These are phyloP conservation scores for Psilopsiagon aymara DNA, from an alignment of 2,113 vertebrate genomes.

Conservation along the genomic window DNA sequence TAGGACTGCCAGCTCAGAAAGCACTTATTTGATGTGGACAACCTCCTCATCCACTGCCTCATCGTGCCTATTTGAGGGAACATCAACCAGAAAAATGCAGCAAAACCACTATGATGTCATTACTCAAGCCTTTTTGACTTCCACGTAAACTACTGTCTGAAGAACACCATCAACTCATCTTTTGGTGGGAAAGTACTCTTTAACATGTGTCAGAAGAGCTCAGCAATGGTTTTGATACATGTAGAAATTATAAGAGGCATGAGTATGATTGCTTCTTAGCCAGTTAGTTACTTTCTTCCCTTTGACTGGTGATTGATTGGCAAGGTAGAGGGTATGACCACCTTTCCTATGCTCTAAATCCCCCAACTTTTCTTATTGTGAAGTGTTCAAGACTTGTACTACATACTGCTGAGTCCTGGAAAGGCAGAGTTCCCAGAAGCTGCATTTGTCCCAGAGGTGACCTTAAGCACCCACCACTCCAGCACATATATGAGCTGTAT, in stretches of 20 bases:
- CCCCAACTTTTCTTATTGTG: not conserved
- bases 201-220: not conserved
- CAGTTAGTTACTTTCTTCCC: not conserved
- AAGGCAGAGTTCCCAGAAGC: not conserved
- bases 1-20: conserved; percentile 56
- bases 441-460: not conserved
- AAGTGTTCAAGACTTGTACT: not conserved
- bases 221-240: not conserved
- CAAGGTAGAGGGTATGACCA: not conserved
- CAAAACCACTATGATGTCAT: not conserved
- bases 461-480: fast-evolving
- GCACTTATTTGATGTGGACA: conserved; percentile 33
- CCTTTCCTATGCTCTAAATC: not conserved
- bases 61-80: not conserved
- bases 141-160: not conserved
- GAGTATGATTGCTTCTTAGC: not conserved
- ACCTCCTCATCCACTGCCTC: not conserved
- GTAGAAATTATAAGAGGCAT: not conserved
- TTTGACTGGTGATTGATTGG: not conserved
- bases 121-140: not conserved
- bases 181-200: not conserved
- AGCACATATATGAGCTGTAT: not conserved
- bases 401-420: not conserved
- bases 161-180: not conserved
- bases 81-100: not conserved